Base-by-base conservation (phyloP, 2,113 vertebrate genomes). In the Pycnonotus jocosus region DNA sequence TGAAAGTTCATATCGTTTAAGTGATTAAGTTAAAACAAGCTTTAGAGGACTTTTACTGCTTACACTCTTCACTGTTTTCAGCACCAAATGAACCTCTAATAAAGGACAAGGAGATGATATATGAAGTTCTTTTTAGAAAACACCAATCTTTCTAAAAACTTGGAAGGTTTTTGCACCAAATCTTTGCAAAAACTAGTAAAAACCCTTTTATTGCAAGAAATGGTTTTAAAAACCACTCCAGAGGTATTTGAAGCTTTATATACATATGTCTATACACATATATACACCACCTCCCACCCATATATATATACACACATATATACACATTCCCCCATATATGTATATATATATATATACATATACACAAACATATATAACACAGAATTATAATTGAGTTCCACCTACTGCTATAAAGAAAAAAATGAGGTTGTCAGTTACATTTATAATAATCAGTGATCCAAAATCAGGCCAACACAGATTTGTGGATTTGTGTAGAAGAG, bases 331-430 rank as follows among this genome's bases (percentile, higher is more conserved):
- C n/a, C n/a, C 6, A 7, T 6, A 38, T 12, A 38, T 15, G 10
- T 13, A 54, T 6, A 21, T 7, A n/a, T 3, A 7, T 21, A 13
- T 8, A n/a, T 2, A 30, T 1, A 21, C 4, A 38, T 2, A 48
- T 2, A 18, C 4, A 58, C 6, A 30, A 3, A 15, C 2, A 15
- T 33, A 40, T 23, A 48, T 40, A 48, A 28, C 20, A 50, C 11
- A 31, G 19, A 71, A 42, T 73, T 69, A 33, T 35, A 72, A 54
- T 7, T 56, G 11, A 56, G 7, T 27, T 73, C 64, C 13, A 17
- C 2, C 17, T 28, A n/a, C 2, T 58, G 7, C 18, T 7, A 6
- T n/a, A 62, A 85, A 68, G 15, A 74, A 74, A 7, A 8, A 74
- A 37, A 54, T 1, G 20, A 85, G 3, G 1, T 33, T 72, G 6